Base-by-base conservation (phyloP, 1,140 invertebrate species). In the Drosophila pectinifera region DNA sequence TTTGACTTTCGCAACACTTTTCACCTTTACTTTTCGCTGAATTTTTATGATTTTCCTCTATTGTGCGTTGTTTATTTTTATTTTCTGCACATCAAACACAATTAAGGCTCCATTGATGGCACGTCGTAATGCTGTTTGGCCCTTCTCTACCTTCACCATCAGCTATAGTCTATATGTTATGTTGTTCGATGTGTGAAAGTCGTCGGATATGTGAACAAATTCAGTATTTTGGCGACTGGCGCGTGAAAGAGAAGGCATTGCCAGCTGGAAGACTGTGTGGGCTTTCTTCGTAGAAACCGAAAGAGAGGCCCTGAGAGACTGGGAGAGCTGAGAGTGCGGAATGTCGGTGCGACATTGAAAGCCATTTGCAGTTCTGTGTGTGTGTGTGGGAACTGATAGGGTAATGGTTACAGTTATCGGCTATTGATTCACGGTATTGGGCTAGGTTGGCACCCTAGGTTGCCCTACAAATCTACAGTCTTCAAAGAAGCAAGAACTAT, bases 371-470 rank as follows among this genome's bases (percentile, higher is more conserved):
- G 10, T 14, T 4, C 46, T 65, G 41, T 55, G n/a, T 22, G 22
- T 22, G 54, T 58, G 59, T 62, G 58, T 48, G 49, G 46, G 41
- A 38, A 48, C 80, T 80, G 82, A 86, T 85, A 81, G 56, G 77
- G 77, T 59, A 85, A 85, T 80, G 81, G 65, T 64, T 49, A 67
- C 67, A 76, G 51, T 81, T 85, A 85, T 86, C 82, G 51, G 58
- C 55, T 65, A 85, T 84, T 84, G 63, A 84, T 80, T 84, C 77
- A 62, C 73, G 36, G 36, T 51, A 13, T 61, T 49, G 28, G 68
- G 49, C 59, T 34, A 58, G 28, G 55, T 42, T 74, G 53, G 58
- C 56, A 41, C 24, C 46, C 11, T 39, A 16, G 20, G 31, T 16
- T 51, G 51, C 65, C 48, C 73, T 64, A 68, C 55, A 51, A 51